Conservation (phyloP, 2,113 vertebrate genomes). For the Meriones unguiculatus region DNA sequence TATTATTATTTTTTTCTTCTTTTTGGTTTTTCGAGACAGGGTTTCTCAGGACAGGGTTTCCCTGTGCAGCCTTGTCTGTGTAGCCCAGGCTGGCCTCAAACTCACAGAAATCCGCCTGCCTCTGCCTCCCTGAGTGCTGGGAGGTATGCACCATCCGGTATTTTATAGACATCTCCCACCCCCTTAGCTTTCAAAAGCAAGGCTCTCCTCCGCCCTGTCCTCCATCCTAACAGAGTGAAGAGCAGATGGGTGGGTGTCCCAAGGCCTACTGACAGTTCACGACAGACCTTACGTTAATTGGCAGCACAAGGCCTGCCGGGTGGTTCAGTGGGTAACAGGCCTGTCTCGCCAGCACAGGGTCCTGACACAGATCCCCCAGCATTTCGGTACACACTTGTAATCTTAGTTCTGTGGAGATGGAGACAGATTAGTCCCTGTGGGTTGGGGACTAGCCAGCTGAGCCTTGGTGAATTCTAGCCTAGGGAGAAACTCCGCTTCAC, state of each 20-base stretch:
- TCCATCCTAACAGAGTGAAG: not conserved
- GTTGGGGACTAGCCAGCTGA: not conserved
- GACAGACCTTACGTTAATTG: not conserved
- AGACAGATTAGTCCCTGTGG: too few relatives aligned
- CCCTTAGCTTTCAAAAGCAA: not conserved
- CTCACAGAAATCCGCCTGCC: too few relatives aligned
- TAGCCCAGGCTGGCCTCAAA: too few relatives aligned
- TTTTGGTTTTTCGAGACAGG: too few relatives aligned
- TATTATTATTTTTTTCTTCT: too few relatives aligned
- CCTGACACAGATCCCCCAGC: too few relatives aligned
- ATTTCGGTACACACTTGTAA: not conserved
- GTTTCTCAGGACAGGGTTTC: too few relatives aligned
- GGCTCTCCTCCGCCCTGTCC: not conserved
- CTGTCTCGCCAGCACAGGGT: too few relatives aligned
- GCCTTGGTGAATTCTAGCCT: not conserved
- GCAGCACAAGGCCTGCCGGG: not conserved
- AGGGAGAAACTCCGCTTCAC: not conserved
- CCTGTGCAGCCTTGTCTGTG: too few relatives aligned
- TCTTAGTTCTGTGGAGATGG: not conserved
- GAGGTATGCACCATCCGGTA: too few relatives aligned
- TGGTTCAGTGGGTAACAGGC: not conserved
- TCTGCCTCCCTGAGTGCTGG: too few relatives aligned
- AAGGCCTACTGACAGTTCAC: not conserved
- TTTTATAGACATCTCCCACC: not conserved
- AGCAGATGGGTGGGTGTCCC: not conserved